Conservation (phyloP, 2,797 vertebrate genomes). For the Vespertilio murinus region DNA sequence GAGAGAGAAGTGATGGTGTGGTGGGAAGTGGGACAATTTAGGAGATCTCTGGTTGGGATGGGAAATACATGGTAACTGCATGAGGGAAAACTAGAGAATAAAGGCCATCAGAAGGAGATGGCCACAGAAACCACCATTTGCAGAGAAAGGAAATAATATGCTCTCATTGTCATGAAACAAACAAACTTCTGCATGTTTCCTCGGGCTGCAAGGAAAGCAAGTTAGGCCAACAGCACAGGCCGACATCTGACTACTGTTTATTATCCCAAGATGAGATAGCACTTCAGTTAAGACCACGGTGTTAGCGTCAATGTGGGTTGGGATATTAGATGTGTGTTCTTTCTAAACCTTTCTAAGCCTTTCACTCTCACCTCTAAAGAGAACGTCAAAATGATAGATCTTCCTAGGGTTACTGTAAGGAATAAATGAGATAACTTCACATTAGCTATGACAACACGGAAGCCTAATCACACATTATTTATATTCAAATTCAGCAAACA, state of each 20-base stretch:
- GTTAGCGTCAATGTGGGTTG: not conserved
- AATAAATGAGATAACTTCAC: not conserved
- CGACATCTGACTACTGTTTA: not conserved
- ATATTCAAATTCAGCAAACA: conserved; percentile 3
- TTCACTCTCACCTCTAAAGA: not conserved
- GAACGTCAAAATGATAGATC: not conserved
- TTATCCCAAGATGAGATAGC: not conserved
- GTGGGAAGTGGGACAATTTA: not conserved
- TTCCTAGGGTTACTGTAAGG: not conserved
- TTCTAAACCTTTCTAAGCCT: not conserved
- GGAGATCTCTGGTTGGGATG: not conserved
- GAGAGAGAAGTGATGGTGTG: not conserved
- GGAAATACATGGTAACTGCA: not conserved
- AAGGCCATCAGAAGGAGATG: not conserved
- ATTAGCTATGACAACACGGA: not conserved
- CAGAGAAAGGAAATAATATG: not conserved
- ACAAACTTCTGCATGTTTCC: not conserved
- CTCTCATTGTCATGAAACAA: not conserved
- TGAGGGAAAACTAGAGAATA: not conserved
- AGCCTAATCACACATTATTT: not conserved
- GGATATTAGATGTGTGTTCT: not conserved
- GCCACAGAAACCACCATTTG: not conserved
- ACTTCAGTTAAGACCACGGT: not conserved
- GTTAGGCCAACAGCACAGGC: not conserved
- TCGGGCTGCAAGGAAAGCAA: not conserved